Conservation (phyloP, 2,797 vertebrate species). For the Sebastes hubbsi region DNA sequence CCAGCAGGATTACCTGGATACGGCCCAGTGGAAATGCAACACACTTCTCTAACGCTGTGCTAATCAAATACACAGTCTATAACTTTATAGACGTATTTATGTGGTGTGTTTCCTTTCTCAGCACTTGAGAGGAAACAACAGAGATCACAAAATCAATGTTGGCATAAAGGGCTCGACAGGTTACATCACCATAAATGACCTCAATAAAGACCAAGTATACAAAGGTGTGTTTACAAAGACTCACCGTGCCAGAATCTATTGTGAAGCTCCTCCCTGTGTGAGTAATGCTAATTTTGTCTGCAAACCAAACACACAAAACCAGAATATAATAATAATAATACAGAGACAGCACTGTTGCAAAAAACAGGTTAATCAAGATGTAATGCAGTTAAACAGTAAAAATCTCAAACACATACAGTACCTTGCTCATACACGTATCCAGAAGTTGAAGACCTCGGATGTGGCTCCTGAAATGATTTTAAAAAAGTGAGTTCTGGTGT, state of each 20-base stretch:
- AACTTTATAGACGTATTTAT: not conserved
- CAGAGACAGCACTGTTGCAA: not conserved
- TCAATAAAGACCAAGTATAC: not conserved
- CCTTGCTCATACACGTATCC: constrained; percentile 72
- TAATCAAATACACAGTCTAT: not conserved
- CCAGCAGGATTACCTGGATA: not conserved
- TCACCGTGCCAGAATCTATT: constrained; percentile 63
- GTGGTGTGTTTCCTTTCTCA: not conserved
- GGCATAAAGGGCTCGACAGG: not conserved
- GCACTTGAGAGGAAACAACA: not conserved
- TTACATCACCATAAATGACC: not conserved
- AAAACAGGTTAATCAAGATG: not conserved
- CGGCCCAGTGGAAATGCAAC: not conserved
- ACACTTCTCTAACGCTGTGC: not conserved
- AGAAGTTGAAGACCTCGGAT: constrained; percentile 47
- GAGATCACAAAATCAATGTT: not conserved
- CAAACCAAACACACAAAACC: constrained; percentile 23
- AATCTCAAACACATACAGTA: constrained; percentile 8
- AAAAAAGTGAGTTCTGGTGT: constrained; percentile 9
- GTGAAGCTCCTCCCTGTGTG: constrained; percentile 58
- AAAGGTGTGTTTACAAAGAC: constrained; percentile 3
- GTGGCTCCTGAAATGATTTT: constrained; percentile 68
- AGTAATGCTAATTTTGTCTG: constrained; percentile 51
- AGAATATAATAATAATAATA: not conserved
- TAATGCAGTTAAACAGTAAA: not conserved